These are phyloP conservation scores for Drymonia ruficornis DNA, from an alignment of 2,888 invertebrate genomes.

Conservation along the genomic window DNA sequence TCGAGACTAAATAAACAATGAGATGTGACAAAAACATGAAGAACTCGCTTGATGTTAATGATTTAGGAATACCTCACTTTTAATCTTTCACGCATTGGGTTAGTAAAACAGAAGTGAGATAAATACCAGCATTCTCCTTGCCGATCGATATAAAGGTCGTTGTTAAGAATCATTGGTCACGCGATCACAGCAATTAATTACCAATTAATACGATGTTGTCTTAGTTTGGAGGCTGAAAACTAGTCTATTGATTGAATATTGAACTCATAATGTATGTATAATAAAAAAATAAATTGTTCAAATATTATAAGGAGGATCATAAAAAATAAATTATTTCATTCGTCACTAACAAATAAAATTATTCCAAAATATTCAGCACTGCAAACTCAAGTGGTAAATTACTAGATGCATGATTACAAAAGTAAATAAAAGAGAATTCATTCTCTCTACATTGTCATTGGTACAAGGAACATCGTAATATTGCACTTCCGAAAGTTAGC, in stretches of 20 bases:
- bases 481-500: slow-evolving; percentile 11
- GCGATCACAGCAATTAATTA: slow-evolving; percentile 34
- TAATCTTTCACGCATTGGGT: no score
- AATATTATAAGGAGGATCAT: no score
- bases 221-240: slow-evolving; percentile 15
- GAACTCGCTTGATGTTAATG: background rate
- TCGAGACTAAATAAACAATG: background rate
- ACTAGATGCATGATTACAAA: no score
- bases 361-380: no score
- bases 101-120: background rate
- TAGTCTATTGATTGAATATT: background rate
- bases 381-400: no score
- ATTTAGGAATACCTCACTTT: background rate
- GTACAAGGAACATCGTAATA: background rate
- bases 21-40: background rate
- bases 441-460: no score
- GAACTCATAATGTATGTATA: no score
- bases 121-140: slow-evolving; percentile 25
- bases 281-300: no score
- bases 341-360: no score
- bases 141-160: slow-evolving; percentile 38
- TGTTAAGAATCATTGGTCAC: slow-evolving; percentile 38
- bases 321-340: no score
- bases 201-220: slow-evolving; percentile 25
- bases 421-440: no score